Conservation (phyloP, 2,113 vertebrate species). For the Gymnobelideus leadbeateri region DNA sequence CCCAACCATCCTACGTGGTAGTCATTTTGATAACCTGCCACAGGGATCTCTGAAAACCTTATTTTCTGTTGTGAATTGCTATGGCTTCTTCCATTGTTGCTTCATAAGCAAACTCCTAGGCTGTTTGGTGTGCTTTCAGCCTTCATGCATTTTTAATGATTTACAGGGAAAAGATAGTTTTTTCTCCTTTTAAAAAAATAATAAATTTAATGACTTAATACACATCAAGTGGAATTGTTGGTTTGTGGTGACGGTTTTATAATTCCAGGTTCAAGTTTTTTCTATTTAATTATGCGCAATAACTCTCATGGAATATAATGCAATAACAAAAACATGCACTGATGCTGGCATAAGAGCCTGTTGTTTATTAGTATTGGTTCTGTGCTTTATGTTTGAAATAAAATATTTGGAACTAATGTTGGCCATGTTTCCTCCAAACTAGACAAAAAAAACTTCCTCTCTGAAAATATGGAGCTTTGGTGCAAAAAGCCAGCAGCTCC, state of each 20-base stretch:
- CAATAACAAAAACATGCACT: slow-evolving; percentile 86
- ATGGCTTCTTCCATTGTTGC: slow-evolving; percentile 53
- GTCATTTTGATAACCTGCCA: slow-evolving; percentile 65
- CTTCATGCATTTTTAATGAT: slow-evolving; percentile 89
- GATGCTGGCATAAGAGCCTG: slow-evolving; percentile 84
- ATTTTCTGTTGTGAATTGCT: slow-evolving; percentile 67
- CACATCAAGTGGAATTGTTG: slow-evolving; percentile 85
- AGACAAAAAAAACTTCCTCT: slow-evolving; percentile 73
- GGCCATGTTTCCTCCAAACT: slow-evolving; percentile 81
- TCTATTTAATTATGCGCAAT: slow-evolving; percentile 89
- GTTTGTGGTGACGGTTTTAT: slow-evolving; percentile 87
- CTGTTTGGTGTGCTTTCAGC: slow-evolving; percentile 82
- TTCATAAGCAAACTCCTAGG: slow-evolving; percentile 78
- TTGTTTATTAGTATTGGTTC: slow-evolving; percentile 85
- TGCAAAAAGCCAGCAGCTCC: slow-evolving; percentile 72
- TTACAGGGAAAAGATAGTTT: slow-evolving; percentile 84
- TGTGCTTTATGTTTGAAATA: slow-evolving; percentile 87
- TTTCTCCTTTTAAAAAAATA: slow-evolving; percentile 51
- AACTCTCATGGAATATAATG: slow-evolving; percentile 87
- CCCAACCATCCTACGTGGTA: slow-evolving; percentile 9
- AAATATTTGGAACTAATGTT: slow-evolving; percentile 86
- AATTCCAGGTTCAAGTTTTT: slow-evolving; percentile 87
- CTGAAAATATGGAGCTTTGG: slow-evolving; percentile 70
- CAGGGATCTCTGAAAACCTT: slow-evolving; percentile 64
- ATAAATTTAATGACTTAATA: slow-evolving; percentile 86